These are phyloP conservation scores for Corythaixoides concolor DNA, from an alignment of 2,113 vertebrate species.

Conservation along the genomic window DNA sequence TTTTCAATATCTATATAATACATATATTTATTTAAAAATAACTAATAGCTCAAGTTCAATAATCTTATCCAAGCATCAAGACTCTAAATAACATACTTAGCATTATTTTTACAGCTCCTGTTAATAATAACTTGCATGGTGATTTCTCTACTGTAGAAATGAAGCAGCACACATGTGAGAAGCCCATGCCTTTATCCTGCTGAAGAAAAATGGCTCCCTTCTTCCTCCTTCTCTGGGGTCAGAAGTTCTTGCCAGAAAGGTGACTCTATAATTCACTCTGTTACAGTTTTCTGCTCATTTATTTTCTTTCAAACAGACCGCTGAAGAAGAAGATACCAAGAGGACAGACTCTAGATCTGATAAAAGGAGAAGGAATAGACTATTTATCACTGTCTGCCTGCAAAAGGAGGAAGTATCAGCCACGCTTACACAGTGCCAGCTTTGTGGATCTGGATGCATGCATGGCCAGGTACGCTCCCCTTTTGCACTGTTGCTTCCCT, in stretches of 20 bases:
- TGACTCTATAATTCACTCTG: not conserved
- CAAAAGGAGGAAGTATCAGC: not conserved
- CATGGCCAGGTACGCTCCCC: not conserved
- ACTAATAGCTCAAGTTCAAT: not conserved
- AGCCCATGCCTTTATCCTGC: not conserved
- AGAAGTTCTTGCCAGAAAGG: not conserved
- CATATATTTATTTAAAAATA: not conserved
- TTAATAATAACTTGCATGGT: not conserved
- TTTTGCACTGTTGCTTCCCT: not conserved
- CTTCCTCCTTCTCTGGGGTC: not conserved
- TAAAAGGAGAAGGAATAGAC: not conserved
- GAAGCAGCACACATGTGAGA: not conserved
- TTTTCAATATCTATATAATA: not conserved
- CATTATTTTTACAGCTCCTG: not conserved
- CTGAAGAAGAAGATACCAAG: not conserved
- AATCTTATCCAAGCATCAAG: not conserved
- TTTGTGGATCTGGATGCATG: not conserved
- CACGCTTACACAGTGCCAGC: rapidly evolving
- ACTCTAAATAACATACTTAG: not conserved
- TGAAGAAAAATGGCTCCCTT: not conserved
- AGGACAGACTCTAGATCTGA: not conserved
- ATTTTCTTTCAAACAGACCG: not conserved
- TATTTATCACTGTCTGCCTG: not conserved
- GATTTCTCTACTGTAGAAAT: not conserved
- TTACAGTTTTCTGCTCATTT: not conserved